Evolutionary conservation across 2,797 vertebrate genomes (phyloP).

Genomic region (Rhodeus uyekii): DNA sequence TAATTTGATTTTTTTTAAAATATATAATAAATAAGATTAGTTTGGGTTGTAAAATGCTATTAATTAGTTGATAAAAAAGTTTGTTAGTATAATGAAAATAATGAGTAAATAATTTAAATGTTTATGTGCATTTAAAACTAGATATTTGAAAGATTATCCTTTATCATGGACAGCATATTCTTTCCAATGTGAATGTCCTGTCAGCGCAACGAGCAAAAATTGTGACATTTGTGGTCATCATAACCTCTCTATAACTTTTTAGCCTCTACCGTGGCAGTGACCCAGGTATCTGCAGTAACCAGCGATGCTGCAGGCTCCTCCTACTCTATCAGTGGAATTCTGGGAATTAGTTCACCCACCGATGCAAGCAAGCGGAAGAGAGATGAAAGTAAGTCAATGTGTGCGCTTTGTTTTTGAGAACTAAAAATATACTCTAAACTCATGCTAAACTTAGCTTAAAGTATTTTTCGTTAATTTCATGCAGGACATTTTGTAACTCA

Average conservation of each 20-base stretch:
- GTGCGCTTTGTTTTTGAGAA: conserved; percentile 14
- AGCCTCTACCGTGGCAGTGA: conserved; percentile 92
- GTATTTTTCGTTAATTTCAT: background rate
- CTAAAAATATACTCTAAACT: background rate
- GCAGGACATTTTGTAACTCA: background rate
- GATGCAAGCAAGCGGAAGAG: conserved; percentile 96
- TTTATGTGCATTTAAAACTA: background rate
- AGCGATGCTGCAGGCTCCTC: conserved; percentile 94
- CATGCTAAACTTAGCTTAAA: background rate
- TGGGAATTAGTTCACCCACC: conserved; percentile 91
- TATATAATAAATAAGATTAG: background rate
- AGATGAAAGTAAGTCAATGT: conserved; percentile 86
- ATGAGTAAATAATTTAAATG: background rate
- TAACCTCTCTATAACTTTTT: conserved; percentile 52
- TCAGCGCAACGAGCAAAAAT: background rate
- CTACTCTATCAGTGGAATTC: conserved; percentile 97
- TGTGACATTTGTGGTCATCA: background rate
- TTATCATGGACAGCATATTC: background rate
- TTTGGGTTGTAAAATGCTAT: background rate
- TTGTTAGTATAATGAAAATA: background rate
- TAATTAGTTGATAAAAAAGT: background rate
- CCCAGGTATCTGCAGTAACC: conserved; percentile 92
- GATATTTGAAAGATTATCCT: background rate
- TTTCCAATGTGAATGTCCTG: background rate
- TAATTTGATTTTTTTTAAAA: background rate